A percentile compares a stretch with the other conserved stretches of the same genome.
These are phyloP conservation scores for Lymantria dispar DNA, from an alignment of 2,888 invertebrate species.

Conservation along the genomic window DNA sequence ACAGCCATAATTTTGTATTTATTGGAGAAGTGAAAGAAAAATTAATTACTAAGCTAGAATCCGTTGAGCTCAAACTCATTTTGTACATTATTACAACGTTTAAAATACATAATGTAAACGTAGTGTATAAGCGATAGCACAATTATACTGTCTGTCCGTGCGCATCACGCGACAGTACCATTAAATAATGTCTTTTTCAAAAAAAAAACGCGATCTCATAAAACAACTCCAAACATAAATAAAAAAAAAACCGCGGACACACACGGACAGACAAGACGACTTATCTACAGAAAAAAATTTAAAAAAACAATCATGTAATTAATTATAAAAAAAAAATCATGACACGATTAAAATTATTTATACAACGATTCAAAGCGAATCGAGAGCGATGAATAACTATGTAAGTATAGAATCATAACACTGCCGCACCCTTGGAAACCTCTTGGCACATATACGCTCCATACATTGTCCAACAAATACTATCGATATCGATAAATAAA, in stretches of 20 bases:
- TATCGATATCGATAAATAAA: conserved; percentile 29
- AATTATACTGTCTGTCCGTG: conserved; percentile 31
- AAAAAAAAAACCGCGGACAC: conserved; percentile 35
- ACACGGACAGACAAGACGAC: conserved; percentile 35
- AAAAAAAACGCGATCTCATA: conserved; percentile 37
- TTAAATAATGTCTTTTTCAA: conserved; percentile 53
- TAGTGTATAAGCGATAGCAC: conserved; percentile 64
- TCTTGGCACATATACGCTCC: conserved; percentile 43
- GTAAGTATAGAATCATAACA: conserved; percentile 20
- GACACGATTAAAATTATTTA: conserved; percentile 47
- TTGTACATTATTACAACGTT: conserved; percentile 79
- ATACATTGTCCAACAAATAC: conserved; percentile 36
- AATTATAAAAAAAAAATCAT: conserved; percentile 41
- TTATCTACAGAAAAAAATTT: conserved; percentile 48
- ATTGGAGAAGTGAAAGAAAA: conserved; percentile 35
- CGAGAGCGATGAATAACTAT: conserved; percentile 39
- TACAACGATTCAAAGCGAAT: conserved; percentile 38
- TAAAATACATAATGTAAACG: conserved; percentile 62
- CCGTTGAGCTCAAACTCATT: conserved; percentile 77
- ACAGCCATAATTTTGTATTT: conserved; percentile 53
- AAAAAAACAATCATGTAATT: conserved; percentile 33
- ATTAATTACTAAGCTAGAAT: conserved; percentile 68
- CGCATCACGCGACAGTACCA: conserved; percentile 27
- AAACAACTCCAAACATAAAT: conserved; percentile 40
- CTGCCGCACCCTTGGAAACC: conserved; percentile 21